Percentiles rank a stretch among this genome's conserved stretches.
Conservation (phyloP, 2,797 vertebrate genomes). For the Cygnus olor region DNA sequence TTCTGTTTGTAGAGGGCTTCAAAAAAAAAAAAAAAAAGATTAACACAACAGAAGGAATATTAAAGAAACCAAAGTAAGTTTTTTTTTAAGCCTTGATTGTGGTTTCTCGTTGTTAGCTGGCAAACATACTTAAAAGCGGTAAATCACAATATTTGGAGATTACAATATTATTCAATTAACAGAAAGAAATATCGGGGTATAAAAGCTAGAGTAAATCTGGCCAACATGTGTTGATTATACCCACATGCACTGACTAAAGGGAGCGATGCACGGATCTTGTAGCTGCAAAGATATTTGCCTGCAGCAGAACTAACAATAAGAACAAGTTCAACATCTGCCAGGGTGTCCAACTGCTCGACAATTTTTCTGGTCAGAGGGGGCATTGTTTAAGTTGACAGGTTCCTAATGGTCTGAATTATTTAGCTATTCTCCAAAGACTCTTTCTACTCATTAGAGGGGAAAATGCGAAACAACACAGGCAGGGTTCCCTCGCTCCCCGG, state of each 20-base stretch:
- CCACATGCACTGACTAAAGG: not conserved
- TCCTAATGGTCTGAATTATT: slow-evolving; percentile 74
- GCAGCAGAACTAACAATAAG: slow-evolving; percentile 40
- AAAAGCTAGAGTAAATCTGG: slow-evolving; percentile 10
- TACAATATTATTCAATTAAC: not conserved
- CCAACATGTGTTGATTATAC: slow-evolving; percentile 1
- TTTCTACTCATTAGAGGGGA: slow-evolving; percentile 55
- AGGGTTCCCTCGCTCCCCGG: not conserved
- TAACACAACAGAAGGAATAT: not conserved
- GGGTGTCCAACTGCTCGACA: slow-evolving; percentile 44
- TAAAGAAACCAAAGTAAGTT: not conserved
- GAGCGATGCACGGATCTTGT: not conserved
- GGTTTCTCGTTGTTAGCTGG: not conserved
- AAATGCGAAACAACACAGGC: slow-evolving; percentile 15
- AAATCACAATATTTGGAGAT: not conserved
- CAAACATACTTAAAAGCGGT: not conserved
- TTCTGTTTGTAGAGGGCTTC: not conserved
- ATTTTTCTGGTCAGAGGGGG: slow-evolving; percentile 62
- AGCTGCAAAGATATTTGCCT: slow-evolving; percentile 54
- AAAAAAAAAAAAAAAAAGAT: slow-evolving; percentile 8
- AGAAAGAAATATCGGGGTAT: not conserved
- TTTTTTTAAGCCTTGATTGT: not conserved
- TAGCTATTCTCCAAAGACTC: slow-evolving; percentile 68
- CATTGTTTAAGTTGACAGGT: slow-evolving; percentile 74
- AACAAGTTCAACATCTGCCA: slow-evolving; percentile 73